Evolutionary conservation across 2,888 invertebrate genomes (phyloP).

Genomic region (Spilarctia lutea): DNA sequence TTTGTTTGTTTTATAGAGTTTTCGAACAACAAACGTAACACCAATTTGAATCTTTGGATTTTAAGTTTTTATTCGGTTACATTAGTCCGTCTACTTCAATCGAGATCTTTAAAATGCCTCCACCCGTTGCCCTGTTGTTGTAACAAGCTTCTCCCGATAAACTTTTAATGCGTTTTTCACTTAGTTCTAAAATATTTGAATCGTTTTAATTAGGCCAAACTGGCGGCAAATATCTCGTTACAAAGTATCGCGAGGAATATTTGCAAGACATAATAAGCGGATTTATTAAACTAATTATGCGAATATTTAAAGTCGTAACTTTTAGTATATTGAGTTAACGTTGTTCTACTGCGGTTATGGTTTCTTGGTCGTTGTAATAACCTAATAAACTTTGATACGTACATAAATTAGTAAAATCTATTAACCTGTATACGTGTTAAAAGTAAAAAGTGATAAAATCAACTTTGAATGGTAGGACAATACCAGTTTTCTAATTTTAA

Average conservation of each 20-base stretch:
- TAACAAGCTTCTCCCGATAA: constrained; percentile 61
- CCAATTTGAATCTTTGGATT: not conserved
- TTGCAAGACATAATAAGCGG: constrained; percentile 54
- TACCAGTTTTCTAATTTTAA: no score
- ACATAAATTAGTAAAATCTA: not conserved
- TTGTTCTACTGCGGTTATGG: not conserved
- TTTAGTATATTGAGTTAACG: constrained; percentile 37
- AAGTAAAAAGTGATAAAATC: not conserved
- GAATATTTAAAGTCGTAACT: constrained; percentile 47
- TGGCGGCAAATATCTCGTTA: constrained; percentile 66
- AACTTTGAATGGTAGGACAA: not conserved
- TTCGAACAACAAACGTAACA: no score
- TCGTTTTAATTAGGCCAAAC: constrained; percentile 70
- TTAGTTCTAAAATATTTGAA: constrained; percentile 77
- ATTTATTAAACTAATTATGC: constrained; percentile 58
- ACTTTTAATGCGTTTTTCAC: constrained; percentile 81
- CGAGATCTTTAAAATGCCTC: constrained; percentile 27
- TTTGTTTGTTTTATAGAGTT: no score
- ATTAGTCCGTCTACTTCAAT: not conserved
- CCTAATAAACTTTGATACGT: not conserved
- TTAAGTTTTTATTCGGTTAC: not conserved
- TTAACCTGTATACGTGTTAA: not conserved
- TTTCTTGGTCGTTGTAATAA: not conserved
- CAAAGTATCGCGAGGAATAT: constrained; percentile 54
- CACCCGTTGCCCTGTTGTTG: constrained; percentile 61